A percentile compares a stretch with the other conserved stretches of the same genome.
phyloP scores from a whole-genome alignment of 92 coral and sea anemone genomes.

The Chrysogorgia sp. region DNA sequence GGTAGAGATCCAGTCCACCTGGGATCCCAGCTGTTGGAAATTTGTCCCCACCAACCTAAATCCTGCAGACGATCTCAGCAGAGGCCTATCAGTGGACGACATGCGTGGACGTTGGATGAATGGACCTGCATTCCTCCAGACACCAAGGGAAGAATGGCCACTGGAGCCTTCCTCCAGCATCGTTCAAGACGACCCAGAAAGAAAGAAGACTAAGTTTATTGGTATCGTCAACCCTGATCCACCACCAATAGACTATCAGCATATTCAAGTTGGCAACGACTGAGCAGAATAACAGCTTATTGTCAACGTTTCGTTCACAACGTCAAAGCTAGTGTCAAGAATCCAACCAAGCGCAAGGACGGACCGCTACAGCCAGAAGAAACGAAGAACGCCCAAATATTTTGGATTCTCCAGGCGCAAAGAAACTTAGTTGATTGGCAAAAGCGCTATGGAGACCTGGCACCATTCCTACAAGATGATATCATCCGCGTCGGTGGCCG shows the following conservation, averaged over 20 bases:
- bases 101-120: background rate
- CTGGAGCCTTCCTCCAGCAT: too few relatives aligned
- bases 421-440: slow-evolving; percentile 34
- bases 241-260: background rate
- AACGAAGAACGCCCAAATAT: slow-evolving; percentile 23
- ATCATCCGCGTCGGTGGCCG: slow-evolving; percentile 29
- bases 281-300: slow-evolving; percentile 45
- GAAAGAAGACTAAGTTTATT: background rate
- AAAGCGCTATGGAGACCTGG: slow-evolving; percentile 18
- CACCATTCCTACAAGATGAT: slow-evolving; percentile 36
- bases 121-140: slow-evolving; percentile 2
- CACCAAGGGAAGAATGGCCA: too few relatives aligned
- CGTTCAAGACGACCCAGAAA: background rate
- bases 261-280: slow-evolving; percentile 42
- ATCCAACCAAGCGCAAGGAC: too few relatives aligned
- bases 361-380: slow-evolving; percentile 35
- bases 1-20: slow-evolving; percentile 50
- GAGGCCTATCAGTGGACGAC: background rate
- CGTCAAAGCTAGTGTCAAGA: background rate
- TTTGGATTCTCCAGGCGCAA: slow-evolving; percentile 46
- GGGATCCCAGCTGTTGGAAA: slow-evolving; percentile 33
- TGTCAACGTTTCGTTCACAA: slow-evolving; percentile 37
- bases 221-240: background rate
- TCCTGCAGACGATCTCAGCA: background rate
- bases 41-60: too few relatives aligned